These are phyloP conservation scores for Sesamia nonagrioides DNA, from an alignment of 1,140 invertebrate species.

Conservation along the genomic window DNA sequence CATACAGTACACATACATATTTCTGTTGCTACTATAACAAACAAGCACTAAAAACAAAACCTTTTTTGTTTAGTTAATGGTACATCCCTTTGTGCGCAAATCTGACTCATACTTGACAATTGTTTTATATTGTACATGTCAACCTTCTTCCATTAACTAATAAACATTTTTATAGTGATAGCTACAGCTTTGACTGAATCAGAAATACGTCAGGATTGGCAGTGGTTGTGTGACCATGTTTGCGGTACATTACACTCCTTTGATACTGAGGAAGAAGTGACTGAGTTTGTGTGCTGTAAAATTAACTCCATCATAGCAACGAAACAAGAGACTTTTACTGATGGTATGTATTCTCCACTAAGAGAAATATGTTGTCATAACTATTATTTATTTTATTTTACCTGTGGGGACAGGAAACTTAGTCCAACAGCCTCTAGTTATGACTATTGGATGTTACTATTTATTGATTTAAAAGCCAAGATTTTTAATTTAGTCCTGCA, in stretches of 20 bases:
- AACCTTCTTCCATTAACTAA: not conserved
- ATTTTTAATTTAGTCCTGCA: no score
- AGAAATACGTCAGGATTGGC: slow-evolving; percentile 97
- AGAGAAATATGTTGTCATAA: slow-evolving; percentile 9
- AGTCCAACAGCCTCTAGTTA: no score
- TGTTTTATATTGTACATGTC: not conserved
- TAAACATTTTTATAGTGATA: slow-evolving; percentile 91
- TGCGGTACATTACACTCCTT: slow-evolving; percentile 95
- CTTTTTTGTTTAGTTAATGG: no score
- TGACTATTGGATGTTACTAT: no score
- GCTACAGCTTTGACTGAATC: slow-evolving; percentile 94
- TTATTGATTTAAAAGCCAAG: no score
- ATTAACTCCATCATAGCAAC: slow-evolving; percentile 96
- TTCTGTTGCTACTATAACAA: no score
- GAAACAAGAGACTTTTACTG: slow-evolving; percentile 87
- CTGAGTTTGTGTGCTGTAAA: slow-evolving; percentile 98
- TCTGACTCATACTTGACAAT: no score
- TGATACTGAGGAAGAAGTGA: slow-evolving; percentile 97
- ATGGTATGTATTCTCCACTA: slow-evolving; percentile 81
- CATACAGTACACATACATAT: no score
- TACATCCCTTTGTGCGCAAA: no score
- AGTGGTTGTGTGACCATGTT: slow-evolving; percentile 97
- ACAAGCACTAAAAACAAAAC: no score
- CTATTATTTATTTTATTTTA: not conserved
- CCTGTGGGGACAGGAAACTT: no score